Evolutionary conservation across 2,113 vertebrate genomes (phyloP).

Genomic region (Syngnathus typhle): DNA sequence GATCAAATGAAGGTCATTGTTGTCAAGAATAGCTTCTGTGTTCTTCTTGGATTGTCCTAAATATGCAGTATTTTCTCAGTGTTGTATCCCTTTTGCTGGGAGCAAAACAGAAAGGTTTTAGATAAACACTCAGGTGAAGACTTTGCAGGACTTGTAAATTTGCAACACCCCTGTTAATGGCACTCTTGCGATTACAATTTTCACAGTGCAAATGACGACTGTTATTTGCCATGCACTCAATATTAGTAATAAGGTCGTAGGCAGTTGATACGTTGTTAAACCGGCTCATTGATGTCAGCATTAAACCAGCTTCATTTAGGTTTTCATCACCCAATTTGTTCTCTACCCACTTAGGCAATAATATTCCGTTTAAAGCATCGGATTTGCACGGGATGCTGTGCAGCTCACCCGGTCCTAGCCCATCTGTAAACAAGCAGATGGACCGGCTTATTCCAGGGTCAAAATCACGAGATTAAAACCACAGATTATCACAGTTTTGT

Average conservation of each 20-base stretch:
- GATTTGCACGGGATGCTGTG: constrained; percentile 22
- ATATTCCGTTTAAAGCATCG: constrained; percentile 43
- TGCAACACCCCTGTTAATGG: neutral
- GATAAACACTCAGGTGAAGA: neutral
- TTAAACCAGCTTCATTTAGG: constrained; percentile 21
- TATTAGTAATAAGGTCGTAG: neutral
- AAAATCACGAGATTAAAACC: constrained; percentile 46
- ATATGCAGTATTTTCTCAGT: neutral
- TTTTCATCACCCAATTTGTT: constrained; percentile 51
- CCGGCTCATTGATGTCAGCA: no score
- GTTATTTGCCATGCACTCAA: neutral
- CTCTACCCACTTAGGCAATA: constrained; percentile 44
- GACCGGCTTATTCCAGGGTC: constrained; percentile 58
- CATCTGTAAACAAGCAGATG: constrained; percentile 45
- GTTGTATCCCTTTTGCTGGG: neutral
- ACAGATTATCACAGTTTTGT: constrained; percentile 61
- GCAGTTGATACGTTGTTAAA: neutral
- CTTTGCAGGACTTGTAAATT: neutral
- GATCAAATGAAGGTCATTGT: neutral
- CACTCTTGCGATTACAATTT: neutral
- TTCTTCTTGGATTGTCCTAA: neutral
- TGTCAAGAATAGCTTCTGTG: neutral
- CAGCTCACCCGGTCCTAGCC: constrained; percentile 18
- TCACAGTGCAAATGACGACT: neutral
- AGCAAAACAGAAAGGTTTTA: neutral